Percentiles rank a stretch among this genome's conserved stretches.
These are phyloP conservation scores for Odontomyia ornata DNA, from an alignment of 2,888 invertebrate genomes.

Conservation along the genomic window DNA sequence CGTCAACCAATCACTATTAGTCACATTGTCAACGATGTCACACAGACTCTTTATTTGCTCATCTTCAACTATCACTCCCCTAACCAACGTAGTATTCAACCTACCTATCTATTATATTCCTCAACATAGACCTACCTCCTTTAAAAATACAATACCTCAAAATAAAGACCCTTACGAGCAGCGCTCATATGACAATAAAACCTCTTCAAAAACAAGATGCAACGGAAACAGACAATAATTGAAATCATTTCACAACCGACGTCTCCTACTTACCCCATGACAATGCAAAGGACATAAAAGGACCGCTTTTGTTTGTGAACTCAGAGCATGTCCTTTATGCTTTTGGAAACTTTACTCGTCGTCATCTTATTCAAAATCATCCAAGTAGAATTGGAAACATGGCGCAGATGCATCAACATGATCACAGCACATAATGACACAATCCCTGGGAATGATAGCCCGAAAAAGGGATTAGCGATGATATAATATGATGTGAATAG, in stretches of 20 bases:
- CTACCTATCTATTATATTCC: neutral
- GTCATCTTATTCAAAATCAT: neutral
- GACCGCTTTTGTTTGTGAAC: constrained; percentile 22
- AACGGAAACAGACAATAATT: constrained; percentile 38
- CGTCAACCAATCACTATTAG: neutral
- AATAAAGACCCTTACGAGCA: neutral
- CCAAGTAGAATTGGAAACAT: constrained; percentile 35
- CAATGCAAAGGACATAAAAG: constrained; percentile 29
- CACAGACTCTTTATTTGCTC: no score
- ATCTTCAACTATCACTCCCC: neutral
- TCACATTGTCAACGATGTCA: neutral
- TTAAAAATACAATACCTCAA: neutral
- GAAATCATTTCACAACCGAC: constrained; percentile 34
- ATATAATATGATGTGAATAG: no score
- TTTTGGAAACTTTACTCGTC: no score
- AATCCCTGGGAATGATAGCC: neutral
- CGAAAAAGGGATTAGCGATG: no score
- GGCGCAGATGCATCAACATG: constrained; percentile 42
- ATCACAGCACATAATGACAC: neutral
- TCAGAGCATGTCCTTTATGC: neutral
- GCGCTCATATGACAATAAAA: neutral
- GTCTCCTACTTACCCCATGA: constrained; percentile 42
- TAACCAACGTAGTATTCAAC: neutral
- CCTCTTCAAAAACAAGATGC: neutral
- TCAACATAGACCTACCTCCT: neutral